Base-by-base conservation (phyloP, 1,140 invertebrate species). In the Bombus fervidus region DNA sequence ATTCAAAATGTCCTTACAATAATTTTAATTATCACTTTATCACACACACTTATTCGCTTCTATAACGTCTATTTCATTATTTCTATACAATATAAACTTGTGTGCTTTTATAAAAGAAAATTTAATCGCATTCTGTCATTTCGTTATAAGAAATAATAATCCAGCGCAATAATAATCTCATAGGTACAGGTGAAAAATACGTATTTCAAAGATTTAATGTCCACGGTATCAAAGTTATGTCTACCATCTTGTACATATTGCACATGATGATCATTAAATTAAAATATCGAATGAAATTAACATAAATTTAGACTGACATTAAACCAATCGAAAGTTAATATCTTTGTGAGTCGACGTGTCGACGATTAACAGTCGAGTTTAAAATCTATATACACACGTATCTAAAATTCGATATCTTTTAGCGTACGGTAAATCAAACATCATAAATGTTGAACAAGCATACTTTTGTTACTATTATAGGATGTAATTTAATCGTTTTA, bases 281-380 rank as follows among this genome's bases (percentile, higher is more conserved):
- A 53, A 43, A 75, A 25, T 41, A 75, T 53, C 12, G 62, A 69
- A 77, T 68, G 59, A 53, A 57, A 83, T 68, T 78, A 66, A 53
- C 73, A 85, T 83, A 78, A 53, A 80, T 76, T 71, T 62, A 69
- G 64, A 43, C 57, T 83, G 79, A 81, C 76, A 80, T 81, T 73
- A 82, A 87, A 59, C 71, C 25, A 15, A 69, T 73, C 59, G 41
- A 57, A 47, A 31, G 64, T 37, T 71, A 22, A 73, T 81, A 37
- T 76, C 69, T 85, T 88, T 82, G 86, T 86, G 86, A 83, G 71
- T n/a, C 68, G 85, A 66, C 57, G 86, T 31, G 28, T 53, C 18
- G 64, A 37, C 31, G 9, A 83, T 53, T 59, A 66, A 83, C n/a
- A 43, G 22, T 25, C 13, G 28, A 10, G 12, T n/a, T 34, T 3